Percentiles rank a stretch among this genome's conserved stretches.
Evolutionary conservation across 2,797 vertebrate genomes (phyloP).

Genomic region (Acipenser transmontanus): DNA sequence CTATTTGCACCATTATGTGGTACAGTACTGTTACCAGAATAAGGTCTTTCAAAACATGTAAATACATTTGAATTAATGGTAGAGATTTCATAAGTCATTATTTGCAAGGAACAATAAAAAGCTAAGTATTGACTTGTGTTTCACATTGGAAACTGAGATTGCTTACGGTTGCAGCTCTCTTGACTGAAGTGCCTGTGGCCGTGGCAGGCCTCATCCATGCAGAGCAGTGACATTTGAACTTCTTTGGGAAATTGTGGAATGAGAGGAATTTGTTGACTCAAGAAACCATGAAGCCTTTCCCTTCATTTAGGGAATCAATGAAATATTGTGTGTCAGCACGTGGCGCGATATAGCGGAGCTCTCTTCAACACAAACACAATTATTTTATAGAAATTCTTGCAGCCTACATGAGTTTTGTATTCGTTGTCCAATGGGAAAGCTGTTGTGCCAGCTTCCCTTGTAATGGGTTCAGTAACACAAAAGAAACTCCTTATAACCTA

Average conservation of each 20-base stretch:
- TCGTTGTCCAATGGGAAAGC: constrained; percentile 59
- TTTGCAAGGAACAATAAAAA: no score
- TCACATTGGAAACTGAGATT: no score
- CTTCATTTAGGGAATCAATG: constrained; percentile 32
- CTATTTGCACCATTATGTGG: no score
- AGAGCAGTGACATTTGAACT: constrained; percentile 61
- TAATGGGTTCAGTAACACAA: no score
- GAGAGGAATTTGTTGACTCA: constrained; percentile 76
- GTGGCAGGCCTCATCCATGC: constrained; percentile 33
- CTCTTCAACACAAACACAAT: constrained; percentile 47
- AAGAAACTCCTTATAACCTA: no score
- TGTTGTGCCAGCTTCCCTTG: constrained; percentile 37
- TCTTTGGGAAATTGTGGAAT: constrained; percentile 64
- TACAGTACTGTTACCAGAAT: no score
- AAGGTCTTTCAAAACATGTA: no score
- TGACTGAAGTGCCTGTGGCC: no score
- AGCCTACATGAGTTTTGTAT: constrained; percentile 34
- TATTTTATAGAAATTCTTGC: constrained; percentile 38
- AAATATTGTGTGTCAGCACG: constrained; percentile 42
- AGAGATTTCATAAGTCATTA: no score
- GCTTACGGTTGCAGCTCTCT: no score
- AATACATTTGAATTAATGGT: no score
- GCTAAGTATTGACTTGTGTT: no score
- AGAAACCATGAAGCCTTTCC: constrained; percentile 45
- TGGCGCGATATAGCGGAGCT: constrained; percentile 34